Evolutionary conservation across 2,113 vertebrate species (phyloP).

Genomic region (Epinephelus lanceolatus): DNA sequence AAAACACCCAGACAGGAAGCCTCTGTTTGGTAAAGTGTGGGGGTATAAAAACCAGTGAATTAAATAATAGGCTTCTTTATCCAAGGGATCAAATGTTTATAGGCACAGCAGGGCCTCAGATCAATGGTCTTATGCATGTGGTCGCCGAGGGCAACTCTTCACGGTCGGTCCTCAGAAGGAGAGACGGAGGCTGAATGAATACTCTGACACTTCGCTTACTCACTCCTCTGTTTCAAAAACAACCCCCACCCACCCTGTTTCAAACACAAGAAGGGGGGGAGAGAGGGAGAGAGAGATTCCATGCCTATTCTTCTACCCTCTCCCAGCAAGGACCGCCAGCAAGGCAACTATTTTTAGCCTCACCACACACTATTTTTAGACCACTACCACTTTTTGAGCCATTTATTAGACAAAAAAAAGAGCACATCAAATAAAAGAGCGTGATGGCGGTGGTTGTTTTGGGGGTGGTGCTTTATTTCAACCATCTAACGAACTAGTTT

Average conservation of each 20-base stretch:
- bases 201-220: constrained; percentile 83
- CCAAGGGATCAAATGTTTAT: constrained; percentile 91
- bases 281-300: constrained; percentile 82
- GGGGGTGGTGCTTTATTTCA: constrained; percentile 79
- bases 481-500: constrained; percentile 84
- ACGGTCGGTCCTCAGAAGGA: constrained; percentile 82
- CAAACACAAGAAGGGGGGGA: constrained; percentile 59
- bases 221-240: constrained; percentile 77
- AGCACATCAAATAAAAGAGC: constrained; percentile 79
- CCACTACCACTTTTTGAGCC: constrained; percentile 91
- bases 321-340: constrained; percentile 91
- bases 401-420: constrained; percentile 89
- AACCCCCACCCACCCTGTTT: constrained; percentile 68
- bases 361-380: constrained; percentile 96
- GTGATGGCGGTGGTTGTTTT: constrained; percentile 58
- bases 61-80: constrained; percentile 82
- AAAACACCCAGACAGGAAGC: constrained; percentile 61
- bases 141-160: constrained; percentile 86
- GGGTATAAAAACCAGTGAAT: constrained; percentile 80
- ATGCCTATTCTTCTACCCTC: constrained; percentile 96
- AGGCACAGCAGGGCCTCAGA: constrained; percentile 90
- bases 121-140: constrained; percentile 86
- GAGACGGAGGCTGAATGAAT: constrained; percentile 90
- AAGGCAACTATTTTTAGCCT: constrained; percentile 94
- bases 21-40: constrained; percentile 43